A percentile compares a stretch with the other conserved stretches of the same genome.
Conservation (phyloP, 2,113 vertebrate species). For the Petrocephalus microphthalmus region DNA sequence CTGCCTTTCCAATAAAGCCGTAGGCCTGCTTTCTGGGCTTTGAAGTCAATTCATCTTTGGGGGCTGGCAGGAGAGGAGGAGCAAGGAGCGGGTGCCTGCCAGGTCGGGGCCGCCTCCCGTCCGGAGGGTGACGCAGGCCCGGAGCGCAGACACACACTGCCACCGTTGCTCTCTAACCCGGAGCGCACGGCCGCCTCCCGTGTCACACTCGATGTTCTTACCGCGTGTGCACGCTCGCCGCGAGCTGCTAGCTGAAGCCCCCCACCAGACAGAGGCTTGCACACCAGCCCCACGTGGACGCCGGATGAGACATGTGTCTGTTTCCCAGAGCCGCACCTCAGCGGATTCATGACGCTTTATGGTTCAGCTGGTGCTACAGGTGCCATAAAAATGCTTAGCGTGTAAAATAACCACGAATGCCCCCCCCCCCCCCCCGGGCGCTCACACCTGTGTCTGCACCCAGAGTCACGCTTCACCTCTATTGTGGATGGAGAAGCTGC, state of each 20-base stretch:
- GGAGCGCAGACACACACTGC: too few relatives aligned
- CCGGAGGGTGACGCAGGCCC: background rate
- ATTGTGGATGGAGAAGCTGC: background rate
- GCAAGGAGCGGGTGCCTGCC: constrained; percentile 19
- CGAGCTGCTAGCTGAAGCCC: background rate
- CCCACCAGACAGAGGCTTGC: background rate
- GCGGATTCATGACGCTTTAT: background rate
- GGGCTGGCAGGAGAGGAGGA: constrained; percentile 18
- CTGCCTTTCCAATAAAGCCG: constrained; percentile 50
- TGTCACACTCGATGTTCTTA: background rate
- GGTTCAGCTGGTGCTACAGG: background rate
- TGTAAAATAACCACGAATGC: background rate
- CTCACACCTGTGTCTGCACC: background rate
- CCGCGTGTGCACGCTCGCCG: background rate
- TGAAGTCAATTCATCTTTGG: constrained; percentile 50
- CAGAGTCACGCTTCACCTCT: background rate
- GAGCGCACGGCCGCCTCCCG: background rate
- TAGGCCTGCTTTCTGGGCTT: constrained; percentile 47
- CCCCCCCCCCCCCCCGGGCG: too few relatives aligned
- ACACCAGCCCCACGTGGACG: background rate
- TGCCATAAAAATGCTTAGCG: background rate
- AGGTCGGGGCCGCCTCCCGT: constrained; percentile 33
- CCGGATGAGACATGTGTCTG: background rate
- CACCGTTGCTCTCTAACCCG: background rate
- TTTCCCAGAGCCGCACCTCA: background rate